Evolutionary conservation across 1,140 invertebrate genomes (phyloP), one percentile per base, ranked within the genome.

Genomic region (Xylocopa sonorina): DNA sequence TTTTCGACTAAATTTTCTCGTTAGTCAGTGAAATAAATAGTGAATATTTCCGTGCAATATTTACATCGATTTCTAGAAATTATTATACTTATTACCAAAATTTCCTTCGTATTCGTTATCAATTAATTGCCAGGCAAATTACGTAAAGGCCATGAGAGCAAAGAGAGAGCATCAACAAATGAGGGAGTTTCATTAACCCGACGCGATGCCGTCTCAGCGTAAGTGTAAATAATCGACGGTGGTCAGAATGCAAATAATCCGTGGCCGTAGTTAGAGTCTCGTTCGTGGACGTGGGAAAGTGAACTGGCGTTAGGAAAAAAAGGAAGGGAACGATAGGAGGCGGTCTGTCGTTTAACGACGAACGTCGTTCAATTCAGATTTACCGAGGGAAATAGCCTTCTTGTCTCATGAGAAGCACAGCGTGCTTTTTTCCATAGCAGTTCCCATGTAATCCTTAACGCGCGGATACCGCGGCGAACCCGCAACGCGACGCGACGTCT

Each of bases 151-250:
- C 24, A 12, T 10, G n/a, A 16, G 46, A 24, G 14, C 27, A 38
- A 32, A 41, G 50, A 74, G n/a, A 64, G 34, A 74, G 12, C 9
- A 64, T 38, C 58, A 14, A 60, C 43, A 16, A 51, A 64, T 48
- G 41, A 24, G 51, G 43, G 27, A 62, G 46, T 71, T 57, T 66
- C 72, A 72, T 57, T 48, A 57, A 66, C 48, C 51, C n/a, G 51
- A 76, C 38, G 62, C n/a, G 51, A 76, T 27, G 62, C 60, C 50
- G 38, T 41, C 34, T 53, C 60, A 34, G 27, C 29, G 73, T 57
- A 43, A 76, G 51, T 38, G 71, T 58, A 80, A 74, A 80, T 74
- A 74, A 55, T 73, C 51, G 46, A 53, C 57, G 32, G 38, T 41
- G 41, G 71, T 38, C 53, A 38, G 51, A 10, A 80, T 78, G 55